Evolutionary conservation across 2,113 vertebrate genomes (phyloP).

Genomic region (Zosterops japonicus): DNA sequence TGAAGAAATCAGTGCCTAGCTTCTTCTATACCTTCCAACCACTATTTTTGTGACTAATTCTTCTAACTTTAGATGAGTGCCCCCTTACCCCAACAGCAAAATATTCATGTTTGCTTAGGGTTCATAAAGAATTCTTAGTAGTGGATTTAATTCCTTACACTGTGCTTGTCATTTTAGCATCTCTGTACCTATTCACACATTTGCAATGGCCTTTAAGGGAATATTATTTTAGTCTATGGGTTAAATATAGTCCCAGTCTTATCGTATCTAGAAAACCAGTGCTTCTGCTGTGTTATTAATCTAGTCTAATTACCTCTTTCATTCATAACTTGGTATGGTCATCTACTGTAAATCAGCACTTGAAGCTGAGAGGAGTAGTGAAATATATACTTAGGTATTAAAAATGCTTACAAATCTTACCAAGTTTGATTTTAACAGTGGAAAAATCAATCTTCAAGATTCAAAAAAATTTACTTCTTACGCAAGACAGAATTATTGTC

Average conservation of each 20-base stretch:
- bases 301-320: conserved; percentile 6
- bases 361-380: not conserved
- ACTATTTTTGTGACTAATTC: not conserved
- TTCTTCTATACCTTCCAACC: not conserved
- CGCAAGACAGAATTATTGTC: not conserved
- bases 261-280: not conserved
- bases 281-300: not conserved
- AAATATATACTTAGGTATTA: not conserved
- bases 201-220: conserved; percentile 1
- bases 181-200: not conserved
- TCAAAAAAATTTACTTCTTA: not conserved
- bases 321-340: not conserved
- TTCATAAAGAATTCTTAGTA: conserved; percentile 6
- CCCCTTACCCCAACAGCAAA: not conserved
- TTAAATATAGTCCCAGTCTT: conserved; percentile 12
- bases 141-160: not conserved
- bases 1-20: not conserved
- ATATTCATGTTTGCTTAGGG: not conserved
- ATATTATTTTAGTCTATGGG: not conserved
- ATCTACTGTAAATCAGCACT: not conserved
- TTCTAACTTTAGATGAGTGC: not conserved
- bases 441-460: not conserved
- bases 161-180: not conserved
- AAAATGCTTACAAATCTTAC: not conserved
- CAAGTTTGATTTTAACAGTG: not conserved